Base-by-base conservation (phyloP, 2,797 vertebrate species). In the Falco cherrug region DNA sequence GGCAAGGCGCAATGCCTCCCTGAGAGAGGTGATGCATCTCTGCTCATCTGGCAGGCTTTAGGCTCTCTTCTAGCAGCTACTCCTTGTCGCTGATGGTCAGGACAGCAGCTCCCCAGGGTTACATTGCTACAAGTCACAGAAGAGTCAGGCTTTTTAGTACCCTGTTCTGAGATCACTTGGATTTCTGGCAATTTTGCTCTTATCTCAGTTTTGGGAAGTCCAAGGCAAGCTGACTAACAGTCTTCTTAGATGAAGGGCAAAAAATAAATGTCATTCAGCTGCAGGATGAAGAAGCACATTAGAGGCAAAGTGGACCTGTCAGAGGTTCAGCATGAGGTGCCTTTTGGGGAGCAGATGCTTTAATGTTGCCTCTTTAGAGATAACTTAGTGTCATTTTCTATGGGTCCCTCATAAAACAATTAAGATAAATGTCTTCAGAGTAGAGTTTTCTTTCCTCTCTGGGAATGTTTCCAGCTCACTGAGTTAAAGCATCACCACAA, bases 401-500 rank as follows among this genome's bases (percentile, higher is more conserved):
- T 1, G 5, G 56, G 50, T 31, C 13, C 25, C 54, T 89, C 70
- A 63, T 78, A 73, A 97, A 95, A 69, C 50, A 69, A 90, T 87
- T 78, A 61, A 88, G 85, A 78, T 51, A 67, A 95, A 86, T 57
- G 19, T 39, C 77, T 81, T 68, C 43, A 31, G 87, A 87, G 60
- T 26, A 35, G 13, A 43, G 59, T 59, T 81, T 68, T 69, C 54
- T 90, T 82, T 41, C 80, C 47, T 69, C 54, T 65, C 88, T 84
- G 90, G 94, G 95, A 81, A 88, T 21, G 48, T n/a, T 95, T 97
- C 96, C 94, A 96, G 86, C 69, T 94, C 65, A 14, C 51, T 91
- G 57, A 87, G 65, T 88, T 78, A 91, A 47, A 81, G 73, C 61
- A 78, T 79, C 67, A 33, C 16, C 80, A 73, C 77, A 65, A 84